Evolutionary conservation across 1,140 invertebrate species (phyloP).

Genomic region (Maniola jurtina): DNA sequence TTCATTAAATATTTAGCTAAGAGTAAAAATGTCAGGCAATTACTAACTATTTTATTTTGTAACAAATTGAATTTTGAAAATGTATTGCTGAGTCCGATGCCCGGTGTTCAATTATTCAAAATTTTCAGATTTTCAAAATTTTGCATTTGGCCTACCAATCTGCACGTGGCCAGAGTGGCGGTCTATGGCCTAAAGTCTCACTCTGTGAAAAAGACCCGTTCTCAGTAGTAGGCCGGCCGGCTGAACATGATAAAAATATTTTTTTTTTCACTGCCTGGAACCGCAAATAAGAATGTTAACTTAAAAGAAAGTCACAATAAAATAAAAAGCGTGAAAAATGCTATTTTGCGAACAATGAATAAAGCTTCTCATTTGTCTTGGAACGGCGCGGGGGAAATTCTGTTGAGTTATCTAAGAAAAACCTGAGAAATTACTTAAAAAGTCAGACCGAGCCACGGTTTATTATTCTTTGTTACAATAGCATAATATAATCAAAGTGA

Average conservation of each 20-base stretch:
- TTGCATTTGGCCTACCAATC: too few relatives aligned
- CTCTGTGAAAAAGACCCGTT: too few relatives aligned
- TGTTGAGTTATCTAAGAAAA: conserved; percentile 7
- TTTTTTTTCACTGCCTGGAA: not conserved
- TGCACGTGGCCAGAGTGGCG: too few relatives aligned
- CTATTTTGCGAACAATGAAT: conserved; percentile 39
- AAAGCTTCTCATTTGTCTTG: conserved; percentile 40
- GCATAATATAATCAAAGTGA: conserved; percentile 3
- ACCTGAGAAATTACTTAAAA: conserved; percentile 9
- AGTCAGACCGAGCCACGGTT: not conserved
- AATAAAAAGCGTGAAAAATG: conserved; percentile 29
- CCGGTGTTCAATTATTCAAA: too few relatives aligned
- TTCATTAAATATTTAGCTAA: not conserved
- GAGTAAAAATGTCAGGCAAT: not conserved
- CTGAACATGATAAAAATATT: too few relatives aligned
- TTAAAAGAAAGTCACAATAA: conserved; percentile 16
- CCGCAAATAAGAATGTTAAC: not conserved
- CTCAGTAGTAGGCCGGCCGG: too few relatives aligned
- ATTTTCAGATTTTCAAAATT: too few relatives aligned
- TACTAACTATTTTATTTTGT: too few relatives aligned
- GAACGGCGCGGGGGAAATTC: conserved; percentile 33
- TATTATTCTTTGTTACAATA: conserved; percentile 1
- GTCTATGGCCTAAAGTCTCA: too few relatives aligned
- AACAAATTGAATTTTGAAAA: too few relatives aligned
- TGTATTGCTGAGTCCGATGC: too few relatives aligned